Base-by-base conservation (phyloP, 23 tunicate species). In the Aplidium turbinatum region DNA sequence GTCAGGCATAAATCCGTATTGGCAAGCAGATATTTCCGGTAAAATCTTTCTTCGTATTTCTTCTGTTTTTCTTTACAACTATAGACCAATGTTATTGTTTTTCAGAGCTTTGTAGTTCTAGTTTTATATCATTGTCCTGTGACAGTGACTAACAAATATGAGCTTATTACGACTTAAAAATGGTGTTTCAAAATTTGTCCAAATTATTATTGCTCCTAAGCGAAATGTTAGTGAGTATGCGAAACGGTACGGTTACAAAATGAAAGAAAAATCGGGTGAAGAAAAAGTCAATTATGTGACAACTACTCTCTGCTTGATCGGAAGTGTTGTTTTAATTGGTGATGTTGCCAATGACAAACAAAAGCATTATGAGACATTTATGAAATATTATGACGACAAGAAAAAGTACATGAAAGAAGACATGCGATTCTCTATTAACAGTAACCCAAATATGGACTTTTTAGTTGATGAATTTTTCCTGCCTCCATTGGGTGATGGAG, bases 211-310 rank as follows among this genome's bases (percentile, higher is more conserved):
- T n/a, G 22, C 22, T 16, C 6, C 50, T 36, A 65, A 36, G 9
- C 48, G 72, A 4, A 35, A 36, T 21, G 50, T 65, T 7, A 65
- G 72, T 50, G 72, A 65, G 22, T 65, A 65, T 65, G 48, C 72
- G 27, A 65, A 65, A 21, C 22, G 50, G 5, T 35, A 36, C 20
- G 72, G 72, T 5, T 65, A 65, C 50, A 65, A 65, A 28, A 35
- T 65, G 3, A 38, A 16, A 11, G 50, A 35, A 38, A 9, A 22
- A 3, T 4, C 21, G 27, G 7, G 7, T 3, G 50, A 65, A 38
- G 24, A 4, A 5, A 5, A 21, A 11, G 72, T 60, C 9, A 29
- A 36, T 28, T 65, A 35, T 38, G 7, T 35, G 4, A 65, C 20
- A 6, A 35, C 23, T 27, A 18, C 31, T 2, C 38, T 65, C 25